Conservation (phyloP, 2,797 vertebrate genomes). For the Pipistrellus pygmaeus region DNA sequence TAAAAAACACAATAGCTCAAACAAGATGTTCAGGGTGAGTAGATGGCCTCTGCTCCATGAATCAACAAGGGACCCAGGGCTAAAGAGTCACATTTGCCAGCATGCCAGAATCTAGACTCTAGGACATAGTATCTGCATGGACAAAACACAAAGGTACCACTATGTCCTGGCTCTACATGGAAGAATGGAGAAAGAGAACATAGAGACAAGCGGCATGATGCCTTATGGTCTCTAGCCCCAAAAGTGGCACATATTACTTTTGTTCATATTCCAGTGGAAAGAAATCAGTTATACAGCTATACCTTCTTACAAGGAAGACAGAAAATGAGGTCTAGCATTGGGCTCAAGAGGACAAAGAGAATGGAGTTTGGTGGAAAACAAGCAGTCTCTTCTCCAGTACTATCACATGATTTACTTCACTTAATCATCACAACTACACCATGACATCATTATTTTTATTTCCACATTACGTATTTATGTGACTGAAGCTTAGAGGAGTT, state of each 20-base stretch:
- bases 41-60: not conserved
- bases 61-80: not conserved
- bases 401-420: not conserved
- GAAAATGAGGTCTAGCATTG: not conserved
- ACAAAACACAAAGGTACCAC: not conserved
- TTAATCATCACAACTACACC: constrained; percentile 7
- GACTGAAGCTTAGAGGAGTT: not conserved
- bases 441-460: not conserved
- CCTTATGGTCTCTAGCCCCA: not conserved
- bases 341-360: not conserved
- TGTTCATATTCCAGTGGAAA: not conserved
- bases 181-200: not conserved
- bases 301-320: not conserved
- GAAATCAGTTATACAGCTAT: not conserved
- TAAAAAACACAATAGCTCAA: constrained; percentile 1
- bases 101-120: not conserved
- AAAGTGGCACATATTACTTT: not conserved
- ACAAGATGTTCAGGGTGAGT: not conserved
- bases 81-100: not conserved
- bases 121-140: not conserved
- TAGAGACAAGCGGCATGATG: not conserved
- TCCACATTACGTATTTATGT: not conserved
- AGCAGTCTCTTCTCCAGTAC: not conserved
- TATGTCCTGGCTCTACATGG: not conserved
- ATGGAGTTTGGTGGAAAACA: not conserved